These are phyloP conservation scores for Tetragnatha montana DNA, from an alignment of 2,888 invertebrate genomes.

Conservation along the genomic window DNA sequence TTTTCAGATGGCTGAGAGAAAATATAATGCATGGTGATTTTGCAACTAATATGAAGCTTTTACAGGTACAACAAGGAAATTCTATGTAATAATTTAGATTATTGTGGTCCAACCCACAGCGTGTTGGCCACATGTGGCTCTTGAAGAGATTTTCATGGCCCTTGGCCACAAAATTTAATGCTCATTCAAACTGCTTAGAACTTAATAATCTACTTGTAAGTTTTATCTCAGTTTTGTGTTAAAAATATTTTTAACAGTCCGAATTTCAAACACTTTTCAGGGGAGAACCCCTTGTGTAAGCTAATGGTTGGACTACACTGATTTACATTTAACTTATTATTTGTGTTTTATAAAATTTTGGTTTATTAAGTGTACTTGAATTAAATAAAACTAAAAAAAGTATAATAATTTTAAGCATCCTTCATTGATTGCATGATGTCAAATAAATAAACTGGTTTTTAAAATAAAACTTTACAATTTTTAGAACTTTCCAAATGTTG, in stretches of 20 bases:
- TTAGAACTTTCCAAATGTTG: conserved; percentile 89
- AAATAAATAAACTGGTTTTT: neutral
- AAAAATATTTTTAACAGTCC: too few species aligned
- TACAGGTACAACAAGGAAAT: conserved; percentile 81
- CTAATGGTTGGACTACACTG: too few species aligned
- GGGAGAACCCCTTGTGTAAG: too few species aligned
- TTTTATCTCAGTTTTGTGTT: neutral
- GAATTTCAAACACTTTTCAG: too few species aligned
- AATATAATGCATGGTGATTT: conserved; percentile 92
- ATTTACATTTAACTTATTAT: neutral
- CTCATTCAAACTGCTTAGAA: neutral
- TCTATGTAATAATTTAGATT: neutral
- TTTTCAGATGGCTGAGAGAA: conserved; percentile 86
- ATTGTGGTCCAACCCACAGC: neutral
- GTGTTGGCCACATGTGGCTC: neutral
- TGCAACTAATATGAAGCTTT: conserved; percentile 92
- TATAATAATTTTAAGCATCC: neutral
- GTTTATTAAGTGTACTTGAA: neutral
- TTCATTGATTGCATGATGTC: neutral
- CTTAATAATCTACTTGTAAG: neutral
- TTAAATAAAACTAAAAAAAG: neutral
- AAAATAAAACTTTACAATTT: conserved; percentile 65
- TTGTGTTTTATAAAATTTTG: neutral
- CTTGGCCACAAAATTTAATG: too few species aligned
- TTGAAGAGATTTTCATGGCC: too few species aligned